These are phyloP conservation scores for Aurelia aurita DNA, from an alignment of 30 jellyfish, hydroid and myxozoan species.

Conservation along the genomic window DNA sequence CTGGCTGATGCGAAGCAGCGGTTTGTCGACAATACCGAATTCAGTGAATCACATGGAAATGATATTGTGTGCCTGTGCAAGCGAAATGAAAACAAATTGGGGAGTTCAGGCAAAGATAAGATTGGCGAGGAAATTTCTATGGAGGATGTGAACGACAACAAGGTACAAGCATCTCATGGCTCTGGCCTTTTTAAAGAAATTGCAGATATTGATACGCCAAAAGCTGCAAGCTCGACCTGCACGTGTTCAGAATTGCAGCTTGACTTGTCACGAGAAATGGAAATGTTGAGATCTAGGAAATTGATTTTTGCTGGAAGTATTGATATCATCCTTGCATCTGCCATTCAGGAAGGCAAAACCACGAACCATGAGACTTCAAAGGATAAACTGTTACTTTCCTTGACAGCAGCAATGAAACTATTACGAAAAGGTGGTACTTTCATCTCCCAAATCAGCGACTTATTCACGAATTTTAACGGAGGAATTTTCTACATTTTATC, in stretches of 20 bases:
- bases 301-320: neutral
- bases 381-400: neutral
- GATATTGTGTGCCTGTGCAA: neutral
- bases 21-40: too few species aligned
- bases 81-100: neutral
- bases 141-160: too few species aligned
- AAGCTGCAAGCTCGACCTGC: too few species aligned
- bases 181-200: too few species aligned
- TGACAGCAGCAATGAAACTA: constrained; percentile 5
- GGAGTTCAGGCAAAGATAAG: too few species aligned
- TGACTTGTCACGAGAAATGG: neutral
- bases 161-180: too few species aligned
- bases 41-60: neutral
- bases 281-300: neutral
- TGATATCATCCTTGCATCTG: constrained; percentile 24
- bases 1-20: too few species aligned
- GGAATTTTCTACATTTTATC: constrained; percentile 49
- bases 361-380: constrained; percentile 36
- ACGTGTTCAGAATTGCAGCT: too few species aligned
- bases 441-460: constrained; percentile 43
- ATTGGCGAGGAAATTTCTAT: too few species aligned
- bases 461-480: constrained; percentile 53
- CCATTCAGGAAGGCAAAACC: neutral
- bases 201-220: too few species aligned
- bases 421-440: constrained; percentile 48